Evolutionary conservation across 1,140 invertebrate genomes (phyloP), one percentile per base, ranked within the genome.

Genomic region (Heliconius eleuchia): DNA sequence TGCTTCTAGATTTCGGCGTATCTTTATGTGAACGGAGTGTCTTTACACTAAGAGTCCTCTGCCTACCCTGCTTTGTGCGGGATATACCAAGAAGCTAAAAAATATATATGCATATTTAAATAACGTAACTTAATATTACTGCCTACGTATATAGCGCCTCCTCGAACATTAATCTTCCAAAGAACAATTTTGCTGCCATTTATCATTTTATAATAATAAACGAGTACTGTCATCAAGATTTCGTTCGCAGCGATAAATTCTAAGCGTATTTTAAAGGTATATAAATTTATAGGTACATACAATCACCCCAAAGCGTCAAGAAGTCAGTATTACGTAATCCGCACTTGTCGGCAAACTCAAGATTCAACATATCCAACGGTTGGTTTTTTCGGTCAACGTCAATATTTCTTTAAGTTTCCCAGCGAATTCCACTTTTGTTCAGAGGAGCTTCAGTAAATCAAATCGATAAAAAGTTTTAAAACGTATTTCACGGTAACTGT

Each of bases 261-360:
- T 76, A 72, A 80, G 60, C 66, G 23, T 72, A 76, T 76, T 27
- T 34, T 30, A 13, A 30, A 16, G 4, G 19, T 66, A 66, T 23
- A 66, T 27, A 27, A 13, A 46, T 13, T 27, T 30, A 66, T 30
- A 66, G 23, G 11, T 60, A 60, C 7, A 60, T 60, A 23, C 55
- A 23, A 9, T 23, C 55, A 42, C 39, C 50, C 23, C 46, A 30
- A 37, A 52, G 66, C 46, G 27, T 76, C 37, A 18, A 80, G 23
- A 76, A 70, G 70, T 79, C 60, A 46, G 39, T 73, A 80, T 80
- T 80, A 80, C 52, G 66, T 80, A 80, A 76, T 80, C 78, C 34
- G 52, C 18, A 27, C 74, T 66, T 9, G 78, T 72, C 73, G 71
- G 70, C 70, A 50, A 60, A 50, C 34, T 70, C 73, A 52, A 79